A percentile compares a stretch with the other conserved stretches of the same genome.
phyloP scores from a whole-genome alignment of 2,888 invertebrate species.

The Melanophora roralis region DNA sequence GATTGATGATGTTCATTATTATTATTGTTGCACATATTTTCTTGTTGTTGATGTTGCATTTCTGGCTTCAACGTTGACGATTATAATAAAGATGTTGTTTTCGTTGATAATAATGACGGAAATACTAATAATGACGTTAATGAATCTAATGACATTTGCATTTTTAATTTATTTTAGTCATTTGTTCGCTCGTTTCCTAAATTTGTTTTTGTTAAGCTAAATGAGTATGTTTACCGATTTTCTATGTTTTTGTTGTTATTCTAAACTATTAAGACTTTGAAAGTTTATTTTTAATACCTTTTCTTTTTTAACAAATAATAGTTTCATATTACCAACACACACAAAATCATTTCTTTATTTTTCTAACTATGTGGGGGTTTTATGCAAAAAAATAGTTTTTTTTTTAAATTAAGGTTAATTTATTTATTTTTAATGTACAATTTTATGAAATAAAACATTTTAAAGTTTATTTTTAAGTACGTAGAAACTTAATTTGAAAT shows the following conservation, averaged over 20 bases:
- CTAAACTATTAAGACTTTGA: conserved; percentile 16
- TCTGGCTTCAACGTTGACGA: conserved; percentile 13
- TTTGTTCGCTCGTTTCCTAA: conserved; percentile 29
- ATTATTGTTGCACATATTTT: conserved; percentile 7
- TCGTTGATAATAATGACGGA: background rate
- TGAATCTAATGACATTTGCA: conserved; percentile 44
- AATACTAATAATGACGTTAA: conserved; percentile 30
- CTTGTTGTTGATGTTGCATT: conserved; percentile 21
- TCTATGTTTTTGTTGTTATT: conserved; percentile 16
- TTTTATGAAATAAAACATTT: background rate
- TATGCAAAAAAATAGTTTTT: conserved; percentile 14
- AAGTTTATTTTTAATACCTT: conserved; percentile 2
- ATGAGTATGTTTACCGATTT: conserved; percentile 43
- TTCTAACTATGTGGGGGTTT: background rate
- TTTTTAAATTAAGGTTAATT: conserved; percentile 44
- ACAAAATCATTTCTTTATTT: background rate
- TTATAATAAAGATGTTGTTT: background rate
- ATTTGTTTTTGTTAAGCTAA: conserved; percentile 26
- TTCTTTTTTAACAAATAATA: conserved; percentile 5
- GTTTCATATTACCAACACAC: background rate
- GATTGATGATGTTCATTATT: conserved; percentile 39
- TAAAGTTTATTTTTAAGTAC: background rate
- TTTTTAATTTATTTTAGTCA: too few relatives aligned
- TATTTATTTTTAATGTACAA: background rate
- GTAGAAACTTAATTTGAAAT: background rate